A percentile compares a stretch with the other conserved stretches of the same genome.
Conservation (phyloP, 2,888 invertebrate species). For the Hydropsyche betteni region DNA sequence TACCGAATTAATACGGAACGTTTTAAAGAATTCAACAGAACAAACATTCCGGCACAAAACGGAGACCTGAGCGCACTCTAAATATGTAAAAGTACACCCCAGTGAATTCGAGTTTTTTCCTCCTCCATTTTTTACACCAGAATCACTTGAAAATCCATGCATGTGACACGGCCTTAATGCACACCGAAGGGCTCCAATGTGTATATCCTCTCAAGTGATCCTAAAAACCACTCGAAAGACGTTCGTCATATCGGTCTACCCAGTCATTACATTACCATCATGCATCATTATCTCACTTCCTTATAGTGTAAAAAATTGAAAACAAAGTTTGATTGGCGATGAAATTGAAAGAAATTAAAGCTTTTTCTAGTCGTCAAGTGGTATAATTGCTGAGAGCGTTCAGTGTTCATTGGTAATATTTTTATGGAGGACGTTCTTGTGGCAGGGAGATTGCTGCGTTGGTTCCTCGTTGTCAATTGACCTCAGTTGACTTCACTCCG, state of each 20-base stretch:
- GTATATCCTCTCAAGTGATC: slow-evolving; percentile 29
- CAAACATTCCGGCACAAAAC: no score
- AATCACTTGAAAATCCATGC: slow-evolving; percentile 33
- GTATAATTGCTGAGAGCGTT: neutral
- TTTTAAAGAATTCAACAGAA: no score
- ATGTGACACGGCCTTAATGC: slow-evolving; percentile 25
- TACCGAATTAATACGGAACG: no score
- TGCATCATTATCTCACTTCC: neutral
- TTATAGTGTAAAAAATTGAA: no score
- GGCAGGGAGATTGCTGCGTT: neutral
- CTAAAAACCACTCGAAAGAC: slow-evolving; percentile 39
- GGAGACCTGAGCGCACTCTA: no score
- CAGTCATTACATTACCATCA: slow-evolving; percentile 12
- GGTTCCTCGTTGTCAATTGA: slow-evolving; percentile 45
- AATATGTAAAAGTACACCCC: no score
- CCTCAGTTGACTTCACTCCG: slow-evolving; percentile 50
- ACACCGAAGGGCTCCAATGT: slow-evolving; percentile 34
- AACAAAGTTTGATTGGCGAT: no score
- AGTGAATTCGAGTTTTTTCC: neutral
- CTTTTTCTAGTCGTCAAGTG: neutral
- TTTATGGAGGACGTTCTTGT: neutral
- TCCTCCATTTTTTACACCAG: neutral
- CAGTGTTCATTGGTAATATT: slow-evolving; percentile 5
- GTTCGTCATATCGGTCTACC: neutral
- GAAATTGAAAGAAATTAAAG: no score